These are phyloP conservation scores for Planiliza haematocheilus DNA, from an alignment of 2,113 vertebrate species.

Conservation along the genomic window DNA sequence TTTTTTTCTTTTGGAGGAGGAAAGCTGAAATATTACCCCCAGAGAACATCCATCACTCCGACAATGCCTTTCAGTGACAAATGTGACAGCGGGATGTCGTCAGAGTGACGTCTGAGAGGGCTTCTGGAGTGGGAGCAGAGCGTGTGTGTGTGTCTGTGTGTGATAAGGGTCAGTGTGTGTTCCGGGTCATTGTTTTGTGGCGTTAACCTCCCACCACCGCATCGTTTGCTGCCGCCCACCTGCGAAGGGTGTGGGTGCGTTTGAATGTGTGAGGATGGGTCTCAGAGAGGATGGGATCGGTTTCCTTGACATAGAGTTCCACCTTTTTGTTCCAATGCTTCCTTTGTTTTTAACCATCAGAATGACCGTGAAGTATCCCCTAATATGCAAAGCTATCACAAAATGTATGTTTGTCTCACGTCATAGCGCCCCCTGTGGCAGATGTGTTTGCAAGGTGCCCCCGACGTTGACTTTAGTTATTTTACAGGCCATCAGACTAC, in stretches of 20 bases:
- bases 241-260: constrained; percentile 32
- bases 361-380: too few relatives aligned
- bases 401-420: too few relatives aligned
- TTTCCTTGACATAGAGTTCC: not conserved
- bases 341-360: too few relatives aligned
- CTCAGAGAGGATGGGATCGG: not conserved
- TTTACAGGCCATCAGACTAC: too few relatives aligned
- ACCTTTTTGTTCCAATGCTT: too few relatives aligned
- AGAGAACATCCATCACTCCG: constrained; percentile 69
- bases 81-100: constrained; percentile 42
- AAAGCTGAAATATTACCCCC: constrained; percentile 10
- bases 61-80: constrained; percentile 55
- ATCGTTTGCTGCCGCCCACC: constrained; percentile 35
- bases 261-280: constrained; percentile 1
- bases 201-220: constrained; percentile 35
- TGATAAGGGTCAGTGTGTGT: constrained; percentile 76
- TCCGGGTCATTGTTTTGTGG: constrained; percentile 57
- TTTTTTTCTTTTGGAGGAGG: not conserved
- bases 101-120: constrained; percentile 60
- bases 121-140: constrained; percentile 30
- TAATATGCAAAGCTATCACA: too few relatives aligned
- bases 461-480: too few relatives aligned
- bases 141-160: constrained; percentile 66
- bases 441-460: too few relatives aligned
- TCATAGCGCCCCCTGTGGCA: too few relatives aligned